Evolutionary conservation across 2,797 vertebrate species (phyloP).

Genomic region (Etheostoma perlongum): DNA sequence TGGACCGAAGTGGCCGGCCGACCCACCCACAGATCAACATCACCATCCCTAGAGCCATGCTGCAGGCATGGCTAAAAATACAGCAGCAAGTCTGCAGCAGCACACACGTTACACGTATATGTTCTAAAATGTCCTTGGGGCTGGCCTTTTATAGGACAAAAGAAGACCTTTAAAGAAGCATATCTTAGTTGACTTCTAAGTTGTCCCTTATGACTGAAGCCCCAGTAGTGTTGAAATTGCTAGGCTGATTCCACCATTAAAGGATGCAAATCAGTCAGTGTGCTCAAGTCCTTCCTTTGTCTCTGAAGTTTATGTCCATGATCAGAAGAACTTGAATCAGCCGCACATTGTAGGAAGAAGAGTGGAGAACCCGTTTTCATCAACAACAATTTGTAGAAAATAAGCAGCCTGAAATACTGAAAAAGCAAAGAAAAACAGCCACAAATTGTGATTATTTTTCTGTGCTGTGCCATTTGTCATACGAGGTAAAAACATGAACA

Average conservation of each 20-base stretch:
- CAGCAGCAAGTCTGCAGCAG: neutral
- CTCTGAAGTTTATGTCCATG: neutral
- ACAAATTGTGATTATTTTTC: neutral
- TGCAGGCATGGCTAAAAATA: neutral
- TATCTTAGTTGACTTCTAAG: neutral
- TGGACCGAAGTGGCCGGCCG: neutral
- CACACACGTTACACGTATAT: no score
- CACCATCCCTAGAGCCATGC: neutral
- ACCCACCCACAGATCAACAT: neutral
- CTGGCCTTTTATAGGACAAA: no score
- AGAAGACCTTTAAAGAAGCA: no score
- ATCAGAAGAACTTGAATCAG: neutral
- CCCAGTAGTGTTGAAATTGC: accelerated
- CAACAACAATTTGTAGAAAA: neutral
- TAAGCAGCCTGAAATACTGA: neutral
- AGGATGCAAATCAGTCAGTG: neutral
- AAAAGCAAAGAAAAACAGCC: neutral
- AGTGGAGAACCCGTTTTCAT: neutral
- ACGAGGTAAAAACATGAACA: neutral
- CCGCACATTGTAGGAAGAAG: neutral
- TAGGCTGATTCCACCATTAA: neutral
- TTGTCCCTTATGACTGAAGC: neutral
- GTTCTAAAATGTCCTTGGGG: no score
- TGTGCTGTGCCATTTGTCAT: neutral
- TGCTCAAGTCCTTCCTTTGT: neutral